Evolutionary conservation across 2,888 invertebrate genomes (phyloP).

Genomic region (Teinopalpus imperialis): DNA sequence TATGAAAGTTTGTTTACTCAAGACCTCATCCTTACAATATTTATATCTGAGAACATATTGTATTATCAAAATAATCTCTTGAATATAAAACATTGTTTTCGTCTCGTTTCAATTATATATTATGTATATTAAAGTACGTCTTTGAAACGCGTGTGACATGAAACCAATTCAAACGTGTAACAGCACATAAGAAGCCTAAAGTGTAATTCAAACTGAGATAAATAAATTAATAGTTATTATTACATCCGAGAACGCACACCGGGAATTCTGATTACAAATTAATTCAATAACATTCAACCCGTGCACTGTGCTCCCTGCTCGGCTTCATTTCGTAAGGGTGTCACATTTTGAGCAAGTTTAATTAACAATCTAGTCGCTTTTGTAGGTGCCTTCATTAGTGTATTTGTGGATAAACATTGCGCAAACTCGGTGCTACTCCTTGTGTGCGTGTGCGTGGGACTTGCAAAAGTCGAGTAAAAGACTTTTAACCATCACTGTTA

Average conservation of each 20-base stretch:
- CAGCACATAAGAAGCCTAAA: conserved; percentile 39
- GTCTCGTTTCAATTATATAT: background rate
- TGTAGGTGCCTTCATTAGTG: conserved; percentile 81
- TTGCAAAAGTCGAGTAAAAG: conserved; percentile 33
- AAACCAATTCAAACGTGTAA: conserved; percentile 36
- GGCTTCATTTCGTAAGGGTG: conserved; percentile 78
- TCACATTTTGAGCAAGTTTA: conserved; percentile 82
- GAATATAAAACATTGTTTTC: background rate
- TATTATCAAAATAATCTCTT: background rate
- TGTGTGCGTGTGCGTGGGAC: conserved; percentile 56
- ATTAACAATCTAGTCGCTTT: conserved; percentile 82
- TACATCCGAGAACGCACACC: conserved; percentile 68
- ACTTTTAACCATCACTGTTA: conserved; percentile 40
- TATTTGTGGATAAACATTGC: conserved; percentile 80
- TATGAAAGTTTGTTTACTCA: too few relatives aligned
- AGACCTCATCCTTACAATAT: too few relatives aligned
- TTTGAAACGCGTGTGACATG: conserved; percentile 18
- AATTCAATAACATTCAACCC: conserved; percentile 78
- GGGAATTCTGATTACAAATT: conserved; percentile 79
- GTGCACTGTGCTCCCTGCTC: conserved; percentile 73
- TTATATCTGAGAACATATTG: background rate
- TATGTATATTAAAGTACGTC: conserved; percentile 13
- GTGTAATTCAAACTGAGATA: conserved; percentile 45
- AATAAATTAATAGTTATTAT: conserved; percentile 66
- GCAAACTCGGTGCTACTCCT: conserved; percentile 59